These are phyloP conservation scores for Dicerorhinus sumatrensis DNA, from an alignment of 2,113 vertebrate species.

Conservation along the genomic window DNA sequence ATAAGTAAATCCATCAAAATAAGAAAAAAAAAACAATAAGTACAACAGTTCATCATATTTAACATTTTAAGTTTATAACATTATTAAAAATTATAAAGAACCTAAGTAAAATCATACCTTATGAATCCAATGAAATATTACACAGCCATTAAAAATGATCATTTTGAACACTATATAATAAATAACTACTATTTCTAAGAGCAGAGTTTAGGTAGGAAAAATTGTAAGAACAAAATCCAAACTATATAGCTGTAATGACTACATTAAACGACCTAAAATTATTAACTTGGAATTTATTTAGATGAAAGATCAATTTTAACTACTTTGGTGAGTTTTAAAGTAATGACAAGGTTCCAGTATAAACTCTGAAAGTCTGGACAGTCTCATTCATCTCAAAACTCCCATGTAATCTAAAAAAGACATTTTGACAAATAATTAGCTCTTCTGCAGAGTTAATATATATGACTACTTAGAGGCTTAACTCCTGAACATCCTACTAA, in stretches of 20 bases:
- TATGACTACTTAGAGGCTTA: conserved; percentile 3
- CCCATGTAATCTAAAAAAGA: neutral
- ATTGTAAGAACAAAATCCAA: conserved; percentile 10
- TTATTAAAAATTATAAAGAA: conserved; percentile 52
- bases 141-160: neutral
- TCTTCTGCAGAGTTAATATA: conserved; percentile 10
- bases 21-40: neutral
- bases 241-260: neutral
- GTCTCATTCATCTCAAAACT: conserved; percentile 12
- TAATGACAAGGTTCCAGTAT: neutral
- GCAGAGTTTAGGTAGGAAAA: neutral
- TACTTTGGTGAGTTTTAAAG: conserved; percentile 23
- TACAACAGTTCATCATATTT: neutral
- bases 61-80: conserved; percentile 25
- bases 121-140: conserved; percentile 22
- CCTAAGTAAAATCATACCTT: conserved; percentile 4
- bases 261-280: conserved; percentile 11
- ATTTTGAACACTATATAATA: conserved; percentile 24
- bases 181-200: neutral
- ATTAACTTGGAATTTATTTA: conserved; percentile 43
- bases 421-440: conserved; percentile 18
- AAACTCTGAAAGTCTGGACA: conserved; percentile 22
- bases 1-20: neutral
- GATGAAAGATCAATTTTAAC: conserved; percentile 18
- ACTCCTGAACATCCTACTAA: conserved; percentile 9